Evolutionary conservation across 2,113 vertebrate species (phyloP), one percentile per base, ranked within the genome.

Genomic region (Oncorhynchus kisutch): DNA sequence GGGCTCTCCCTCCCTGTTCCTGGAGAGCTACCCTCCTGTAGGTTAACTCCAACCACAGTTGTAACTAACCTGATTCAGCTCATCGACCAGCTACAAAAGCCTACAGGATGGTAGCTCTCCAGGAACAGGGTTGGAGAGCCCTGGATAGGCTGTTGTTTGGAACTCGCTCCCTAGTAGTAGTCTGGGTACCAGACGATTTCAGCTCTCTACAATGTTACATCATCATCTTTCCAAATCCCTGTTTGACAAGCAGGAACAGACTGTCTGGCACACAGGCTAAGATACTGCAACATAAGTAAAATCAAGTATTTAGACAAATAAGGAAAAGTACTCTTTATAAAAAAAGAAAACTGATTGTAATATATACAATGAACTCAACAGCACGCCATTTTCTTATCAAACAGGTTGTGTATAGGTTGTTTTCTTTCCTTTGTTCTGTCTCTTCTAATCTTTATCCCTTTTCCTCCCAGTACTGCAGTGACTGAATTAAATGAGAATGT

Each of bases 401-500:
- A 49, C 34, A 66, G 20, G 49, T 12, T 20, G 65, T 25, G 9
- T 65, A 49, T 27, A 66, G 20, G 49, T 12, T 20, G 65, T 25
- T 12, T 65, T 29, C 54, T 22, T 72, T 25, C 59, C 62, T 59
- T 65, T 72, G 49, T 73, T 45, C 25, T 14, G 18, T 67, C 59
- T 64, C 14, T 59, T 66, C 70, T 57, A 60, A 69, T 75, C 70
- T 67, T 34, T 65, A 20, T 62, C 72, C 16, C 7, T 25, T 22
- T 20, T 75, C 62, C 88, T 86, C 71, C 62, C 67, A 71, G 67
- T 29, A 65, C 78, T 59, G 86, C 70, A 66, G 78, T 86, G 84
- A 90, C 82, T 84, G 76, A 83, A 79, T 76, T 81, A 49, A 87
- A 84, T 72, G 70, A 78, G 82, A 85, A 86, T 71, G 78, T 86